A percentile compares a stretch with the other conserved stretches of the same genome.
These are phyloP conservation scores for Polydrusus cervinus DNA, from an alignment of 2,888 invertebrate genomes.

Conservation along the genomic window DNA sequence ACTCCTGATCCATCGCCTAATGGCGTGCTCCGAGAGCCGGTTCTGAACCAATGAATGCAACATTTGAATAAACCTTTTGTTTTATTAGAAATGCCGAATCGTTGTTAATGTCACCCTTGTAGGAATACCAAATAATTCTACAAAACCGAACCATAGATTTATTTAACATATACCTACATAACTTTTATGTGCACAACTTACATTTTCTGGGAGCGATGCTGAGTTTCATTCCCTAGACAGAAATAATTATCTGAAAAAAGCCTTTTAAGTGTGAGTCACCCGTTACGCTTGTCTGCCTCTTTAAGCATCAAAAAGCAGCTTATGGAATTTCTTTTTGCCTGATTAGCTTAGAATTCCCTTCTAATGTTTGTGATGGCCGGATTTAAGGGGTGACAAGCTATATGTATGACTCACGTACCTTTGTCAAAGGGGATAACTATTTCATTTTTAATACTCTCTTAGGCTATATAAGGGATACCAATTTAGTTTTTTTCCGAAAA, in stretches of 20 bases:
- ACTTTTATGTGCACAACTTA: neutral
- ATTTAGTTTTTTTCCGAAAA: too few relatives aligned
- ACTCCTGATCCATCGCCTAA: too few relatives aligned
- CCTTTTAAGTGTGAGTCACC: conserved; percentile 30
- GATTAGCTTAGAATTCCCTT: conserved; percentile 52
- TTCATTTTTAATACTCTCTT: too few relatives aligned
- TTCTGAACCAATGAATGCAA: too few relatives aligned
- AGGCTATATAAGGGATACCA: too few relatives aligned
- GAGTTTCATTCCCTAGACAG: neutral
- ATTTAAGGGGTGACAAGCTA: conserved; percentile 43
- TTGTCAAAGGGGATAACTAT: neutral
- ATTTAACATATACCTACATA: too few relatives aligned
- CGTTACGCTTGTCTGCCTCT: conserved; percentile 34
- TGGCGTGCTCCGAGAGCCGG: too few relatives aligned
- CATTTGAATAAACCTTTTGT: too few relatives aligned
- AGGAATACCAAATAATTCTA: too few relatives aligned
- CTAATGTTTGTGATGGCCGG: conserved; percentile 50
- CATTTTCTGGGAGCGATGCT: neutral
- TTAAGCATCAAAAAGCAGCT: conserved; percentile 49
- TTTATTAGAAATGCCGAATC: too few relatives aligned
- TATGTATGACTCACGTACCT: conserved; percentile 28
- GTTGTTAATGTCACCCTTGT: too few relatives aligned
- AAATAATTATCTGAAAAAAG: conserved; percentile 27
- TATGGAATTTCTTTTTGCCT: conserved; percentile 50
- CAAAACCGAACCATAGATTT: too few relatives aligned